Conservation (phyloP, 92 coral and sea anemone genomes). For the Blastomussa wellsi region DNA sequence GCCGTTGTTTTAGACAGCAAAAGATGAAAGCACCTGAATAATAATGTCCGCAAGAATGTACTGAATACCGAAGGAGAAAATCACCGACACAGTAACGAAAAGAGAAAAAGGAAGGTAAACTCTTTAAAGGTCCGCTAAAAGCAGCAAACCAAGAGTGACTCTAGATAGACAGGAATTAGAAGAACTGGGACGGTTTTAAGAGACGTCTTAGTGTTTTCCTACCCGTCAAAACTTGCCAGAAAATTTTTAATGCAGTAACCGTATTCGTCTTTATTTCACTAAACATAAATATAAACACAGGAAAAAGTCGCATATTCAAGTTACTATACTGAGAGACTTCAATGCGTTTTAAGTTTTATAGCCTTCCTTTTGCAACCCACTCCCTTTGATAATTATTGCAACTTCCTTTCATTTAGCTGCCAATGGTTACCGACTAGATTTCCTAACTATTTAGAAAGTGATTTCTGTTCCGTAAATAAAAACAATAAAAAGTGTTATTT, state of each 20-base stretch:
- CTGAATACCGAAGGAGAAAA: too few species aligned
- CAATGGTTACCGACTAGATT: not conserved
- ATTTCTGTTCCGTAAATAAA: not conserved
- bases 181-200: too few species aligned
- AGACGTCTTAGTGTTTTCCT: too few species aligned
- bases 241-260: not conserved
- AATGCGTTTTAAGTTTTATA: not conserved
- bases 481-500: not conserved
- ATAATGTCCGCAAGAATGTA: not conserved
- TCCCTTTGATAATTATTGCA: not conserved
- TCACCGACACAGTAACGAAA: too few species aligned
- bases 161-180: too few species aligned
- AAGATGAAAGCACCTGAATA: not conserved
- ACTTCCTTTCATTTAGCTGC: not conserved
- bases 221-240: too few species aligned
- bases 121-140: too few species aligned
- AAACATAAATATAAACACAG: not conserved
- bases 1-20: not conserved
- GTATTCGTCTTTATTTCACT: not conserved
- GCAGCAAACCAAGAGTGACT: too few species aligned
- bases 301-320: not conserved
- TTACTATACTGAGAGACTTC: not conserved
- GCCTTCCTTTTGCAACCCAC: not conserved
- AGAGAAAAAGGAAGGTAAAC: too few species aligned
- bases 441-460: not conserved